Evolutionary conservation across 2,888 invertebrate genomes (phyloP).

Genomic region (Tetragonisca angustula): DNA sequence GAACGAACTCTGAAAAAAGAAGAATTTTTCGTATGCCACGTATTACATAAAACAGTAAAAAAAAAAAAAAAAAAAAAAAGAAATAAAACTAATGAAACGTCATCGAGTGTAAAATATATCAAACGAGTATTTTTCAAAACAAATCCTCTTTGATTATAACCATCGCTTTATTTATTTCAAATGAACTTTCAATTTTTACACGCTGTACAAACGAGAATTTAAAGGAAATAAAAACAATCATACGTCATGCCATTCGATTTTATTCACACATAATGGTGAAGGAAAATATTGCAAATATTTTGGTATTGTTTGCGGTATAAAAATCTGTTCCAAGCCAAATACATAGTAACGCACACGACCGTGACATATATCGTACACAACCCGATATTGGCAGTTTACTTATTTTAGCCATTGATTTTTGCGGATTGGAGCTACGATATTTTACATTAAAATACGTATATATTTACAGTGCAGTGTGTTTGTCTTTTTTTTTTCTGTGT

Average conservation of each 20-base stretch:
- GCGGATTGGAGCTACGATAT: not conserved
- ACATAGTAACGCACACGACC: not conserved
- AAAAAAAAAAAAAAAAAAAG: not conserved
- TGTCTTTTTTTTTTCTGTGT: not conserved
- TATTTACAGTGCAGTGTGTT: not conserved
- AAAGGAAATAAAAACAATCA: not conserved
- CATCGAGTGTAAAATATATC: slow-evolving; percentile 1
- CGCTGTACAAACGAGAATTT: not conserved
- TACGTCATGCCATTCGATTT: not conserved
- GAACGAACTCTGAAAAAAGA: not conserved
- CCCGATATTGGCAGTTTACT: not conserved
- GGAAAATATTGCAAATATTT: not conserved
- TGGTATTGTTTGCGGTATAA: not conserved
- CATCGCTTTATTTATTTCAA: not conserved
- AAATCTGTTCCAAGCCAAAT: not conserved
- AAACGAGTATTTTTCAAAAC: not conserved
- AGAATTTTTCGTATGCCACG: not conserved
- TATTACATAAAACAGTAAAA: not conserved
- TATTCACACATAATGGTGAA: not conserved
- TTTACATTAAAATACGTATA: not conserved
- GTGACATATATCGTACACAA: not conserved
- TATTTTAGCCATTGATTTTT: not conserved
- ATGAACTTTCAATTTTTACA: not conserved
- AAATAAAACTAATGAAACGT: not conserved
- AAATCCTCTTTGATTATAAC: not conserved